Conservation (phyloP, 2,113 vertebrate species). For the Athene cunicularia region DNA sequence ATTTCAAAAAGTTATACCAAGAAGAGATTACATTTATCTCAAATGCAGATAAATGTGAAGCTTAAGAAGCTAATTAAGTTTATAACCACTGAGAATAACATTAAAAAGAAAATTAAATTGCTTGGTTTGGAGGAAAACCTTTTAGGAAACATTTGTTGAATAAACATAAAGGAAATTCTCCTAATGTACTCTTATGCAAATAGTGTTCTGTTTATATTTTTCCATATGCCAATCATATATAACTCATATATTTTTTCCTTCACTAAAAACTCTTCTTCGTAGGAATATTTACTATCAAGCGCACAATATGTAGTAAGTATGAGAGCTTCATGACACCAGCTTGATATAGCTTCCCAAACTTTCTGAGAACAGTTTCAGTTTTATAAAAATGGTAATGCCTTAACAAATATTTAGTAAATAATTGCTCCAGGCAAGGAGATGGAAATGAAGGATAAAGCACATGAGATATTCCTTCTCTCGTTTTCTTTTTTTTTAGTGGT, state of each 20-base stretch:
- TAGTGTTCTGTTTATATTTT: constrained; percentile 52
- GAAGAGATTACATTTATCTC: constrained; percentile 72
- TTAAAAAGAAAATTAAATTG: constrained; percentile 78
- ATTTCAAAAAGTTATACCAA: constrained; percentile 74
- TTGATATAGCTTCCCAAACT: not conserved
- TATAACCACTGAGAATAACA: constrained; percentile 74
- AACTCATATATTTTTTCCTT: constrained; percentile 34
- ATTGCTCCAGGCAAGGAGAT: not conserved
- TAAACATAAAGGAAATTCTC: constrained; percentile 65
- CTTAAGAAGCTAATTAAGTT: constrained; percentile 76
- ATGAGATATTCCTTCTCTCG: not conserved
- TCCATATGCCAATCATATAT: constrained; percentile 37
- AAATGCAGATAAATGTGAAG: constrained; percentile 75
- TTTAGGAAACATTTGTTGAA: constrained; percentile 74
- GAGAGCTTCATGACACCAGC: not conserved
- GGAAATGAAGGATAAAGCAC: not conserved
- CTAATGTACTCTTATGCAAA: constrained; percentile 42
- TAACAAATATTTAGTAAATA: not conserved
- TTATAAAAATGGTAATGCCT: not conserved
- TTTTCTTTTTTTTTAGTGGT: not conserved
- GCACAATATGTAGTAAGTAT: not conserved
- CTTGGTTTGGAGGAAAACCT: constrained; percentile 73
- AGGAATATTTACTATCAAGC: constrained; percentile 7
- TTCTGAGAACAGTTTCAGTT: not conserved
- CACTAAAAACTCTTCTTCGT: not conserved